These are phyloP conservation scores for Sternotherus odoratus DNA, from an alignment of 2,797 vertebrate genomes.

Conservation along the genomic window DNA sequence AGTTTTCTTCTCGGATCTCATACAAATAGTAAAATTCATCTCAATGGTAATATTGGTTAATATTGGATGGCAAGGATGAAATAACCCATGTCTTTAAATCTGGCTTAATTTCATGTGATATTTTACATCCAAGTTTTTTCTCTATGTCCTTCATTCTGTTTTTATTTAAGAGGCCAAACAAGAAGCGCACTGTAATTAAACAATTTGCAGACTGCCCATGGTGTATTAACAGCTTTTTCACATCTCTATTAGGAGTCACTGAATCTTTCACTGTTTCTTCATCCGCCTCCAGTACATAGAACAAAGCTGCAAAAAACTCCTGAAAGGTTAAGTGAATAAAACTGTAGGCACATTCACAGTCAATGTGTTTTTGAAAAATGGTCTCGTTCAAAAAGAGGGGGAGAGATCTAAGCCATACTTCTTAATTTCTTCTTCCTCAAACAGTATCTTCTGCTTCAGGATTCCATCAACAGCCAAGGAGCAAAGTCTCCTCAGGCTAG, in stretches of 20 bases:
- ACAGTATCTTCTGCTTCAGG: not conserved
- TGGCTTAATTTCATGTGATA: not conserved
- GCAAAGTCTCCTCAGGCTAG: not conserved
- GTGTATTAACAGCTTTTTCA: not conserved
- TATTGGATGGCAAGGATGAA: not conserved
- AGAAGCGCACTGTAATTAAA: not conserved
- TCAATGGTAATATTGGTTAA: not conserved
- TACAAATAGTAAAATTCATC: slow-evolving; percentile 57
- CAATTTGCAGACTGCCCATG: not conserved
- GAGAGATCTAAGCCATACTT: not conserved
- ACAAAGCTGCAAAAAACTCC: no score
- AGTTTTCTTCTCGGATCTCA: slow-evolving; percentile 45
- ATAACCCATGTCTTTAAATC: slow-evolving; percentile 4
- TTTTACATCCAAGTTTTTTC: slow-evolving; percentile 12
- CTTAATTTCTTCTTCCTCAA: not conserved
- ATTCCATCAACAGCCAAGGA: slow-evolving; percentile 25
- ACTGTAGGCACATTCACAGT: no score
- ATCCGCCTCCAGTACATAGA: no score
- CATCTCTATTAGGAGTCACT: not conserved
- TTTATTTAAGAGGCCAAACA: slow-evolving; percentile 46
- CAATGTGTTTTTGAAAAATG: no score
- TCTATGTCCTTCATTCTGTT: slow-evolving; percentile 18
- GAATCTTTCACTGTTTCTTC: no score
- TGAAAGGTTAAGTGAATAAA: no score
- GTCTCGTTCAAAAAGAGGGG: no score